Conservation (phyloP, 2,113 vertebrate species). For the Etheostoma cragini region DNA sequence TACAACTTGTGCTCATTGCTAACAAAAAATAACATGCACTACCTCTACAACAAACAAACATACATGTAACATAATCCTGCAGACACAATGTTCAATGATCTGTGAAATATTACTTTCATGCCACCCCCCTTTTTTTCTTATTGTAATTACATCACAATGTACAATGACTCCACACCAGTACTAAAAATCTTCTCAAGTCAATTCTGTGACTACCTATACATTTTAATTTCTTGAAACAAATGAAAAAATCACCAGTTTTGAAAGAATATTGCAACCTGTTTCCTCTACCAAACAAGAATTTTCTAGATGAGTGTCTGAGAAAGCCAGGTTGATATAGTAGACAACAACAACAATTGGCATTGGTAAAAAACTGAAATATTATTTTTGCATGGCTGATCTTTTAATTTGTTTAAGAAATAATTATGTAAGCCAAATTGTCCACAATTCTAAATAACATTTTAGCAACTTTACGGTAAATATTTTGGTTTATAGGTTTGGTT, state of each 20-base stretch:
- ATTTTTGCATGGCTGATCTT: not conserved
- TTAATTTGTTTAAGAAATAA: not conserved
- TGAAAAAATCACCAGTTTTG: not conserved
- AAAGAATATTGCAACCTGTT: not conserved
- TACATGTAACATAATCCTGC: not conserved
- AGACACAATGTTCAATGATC: not conserved
- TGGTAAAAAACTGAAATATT: not conserved
- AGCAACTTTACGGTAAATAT: not conserved
- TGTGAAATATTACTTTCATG: not conserved
- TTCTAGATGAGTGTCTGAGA: not conserved
- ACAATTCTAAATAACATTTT: not conserved
- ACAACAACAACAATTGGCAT: not conserved
- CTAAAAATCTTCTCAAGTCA: not conserved
- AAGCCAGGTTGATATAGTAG: no score
- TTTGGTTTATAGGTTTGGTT: not conserved
- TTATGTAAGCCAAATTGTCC: no score
- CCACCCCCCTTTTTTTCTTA: not conserved
- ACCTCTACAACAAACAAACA: not conserved
- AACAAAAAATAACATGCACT: not conserved
- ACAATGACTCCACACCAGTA: not conserved
- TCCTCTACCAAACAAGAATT: not conserved
- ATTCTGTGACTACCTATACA: not conserved
- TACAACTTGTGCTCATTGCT: slow-evolving; percentile 12
- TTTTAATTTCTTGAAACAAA: not conserved
- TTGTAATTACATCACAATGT: not conserved